phyloP scores from a whole-genome alignment of 2,797 vertebrate species.

The Simalia tracyae region DNA sequence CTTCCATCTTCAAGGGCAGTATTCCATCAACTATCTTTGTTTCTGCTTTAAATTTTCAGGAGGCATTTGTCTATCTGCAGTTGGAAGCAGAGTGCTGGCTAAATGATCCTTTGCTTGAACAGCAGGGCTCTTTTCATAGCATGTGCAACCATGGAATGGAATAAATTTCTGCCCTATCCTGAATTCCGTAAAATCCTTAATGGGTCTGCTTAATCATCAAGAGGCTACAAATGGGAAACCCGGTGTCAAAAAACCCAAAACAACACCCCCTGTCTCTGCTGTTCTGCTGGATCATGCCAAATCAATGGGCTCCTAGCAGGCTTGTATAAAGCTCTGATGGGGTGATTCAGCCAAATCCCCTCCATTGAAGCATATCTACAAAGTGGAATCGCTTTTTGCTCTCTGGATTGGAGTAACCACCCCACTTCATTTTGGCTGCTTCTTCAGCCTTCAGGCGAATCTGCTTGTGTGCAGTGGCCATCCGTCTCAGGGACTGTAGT shows the following conservation, averaged over 20 bases:
- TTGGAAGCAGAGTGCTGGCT: background rate
- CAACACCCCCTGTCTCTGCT: background rate
- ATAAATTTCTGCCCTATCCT: background rate
- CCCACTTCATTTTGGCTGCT: background rate
- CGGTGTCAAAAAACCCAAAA: background rate
- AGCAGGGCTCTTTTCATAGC: background rate
- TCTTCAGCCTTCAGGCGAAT: background rate
- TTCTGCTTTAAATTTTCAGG: background rate
- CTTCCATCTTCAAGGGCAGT: background rate
- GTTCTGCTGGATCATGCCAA: background rate
- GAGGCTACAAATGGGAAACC: background rate
- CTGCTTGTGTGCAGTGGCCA: background rate
- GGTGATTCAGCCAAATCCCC: background rate
- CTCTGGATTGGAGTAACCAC: background rate
- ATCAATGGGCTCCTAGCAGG: background rate
- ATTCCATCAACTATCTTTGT: background rate
- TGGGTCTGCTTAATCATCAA: background rate
- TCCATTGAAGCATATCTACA: background rate
- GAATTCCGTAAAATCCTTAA: background rate
- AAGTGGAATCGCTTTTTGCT: background rate
- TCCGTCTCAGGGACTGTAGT: background rate
- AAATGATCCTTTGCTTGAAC: background rate
- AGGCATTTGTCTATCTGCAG: background rate
- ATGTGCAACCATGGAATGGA: background rate
- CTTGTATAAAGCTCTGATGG: background rate